Conservation (phyloP, 2,113 vertebrate genomes). For the Prolemur simus region DNA sequence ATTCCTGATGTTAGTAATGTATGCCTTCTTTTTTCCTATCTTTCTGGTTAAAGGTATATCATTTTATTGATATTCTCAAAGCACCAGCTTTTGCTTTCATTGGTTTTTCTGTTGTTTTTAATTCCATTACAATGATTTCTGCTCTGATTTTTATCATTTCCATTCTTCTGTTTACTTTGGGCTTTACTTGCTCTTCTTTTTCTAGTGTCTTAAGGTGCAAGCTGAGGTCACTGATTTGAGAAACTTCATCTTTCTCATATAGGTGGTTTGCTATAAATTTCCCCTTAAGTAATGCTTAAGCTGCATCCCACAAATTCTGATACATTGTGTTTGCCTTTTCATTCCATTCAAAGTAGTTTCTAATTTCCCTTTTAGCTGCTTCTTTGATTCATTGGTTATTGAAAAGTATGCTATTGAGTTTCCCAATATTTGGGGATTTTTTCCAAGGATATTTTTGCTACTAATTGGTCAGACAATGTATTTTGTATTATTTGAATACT, state of each 20-base stretch:
- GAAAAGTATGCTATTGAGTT: background rate
- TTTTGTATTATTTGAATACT: background rate
- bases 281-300: background rate
- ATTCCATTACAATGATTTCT: background rate
- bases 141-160: background rate
- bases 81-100: background rate
- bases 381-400: background rate
- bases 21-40: background rate
- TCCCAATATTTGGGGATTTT: background rate
- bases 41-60: background rate
- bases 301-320: background rate
- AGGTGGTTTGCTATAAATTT: background rate
- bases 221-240: background rate
- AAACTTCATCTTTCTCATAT: background rate
- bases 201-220: background rate
- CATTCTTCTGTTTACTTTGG: background rate
- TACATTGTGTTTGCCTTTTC: background rate
- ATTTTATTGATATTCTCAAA: background rate
- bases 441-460: background rate
- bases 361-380: background rate
- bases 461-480: background rate
- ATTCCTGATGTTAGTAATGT: background rate
- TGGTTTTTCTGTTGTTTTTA: background rate
- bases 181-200: background rate
- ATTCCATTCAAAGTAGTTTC: background rate